These are phyloP conservation scores for Pseudorectes ferrugineus DNA, from an alignment of 2,113 vertebrate genomes.

Conservation along the genomic window DNA sequence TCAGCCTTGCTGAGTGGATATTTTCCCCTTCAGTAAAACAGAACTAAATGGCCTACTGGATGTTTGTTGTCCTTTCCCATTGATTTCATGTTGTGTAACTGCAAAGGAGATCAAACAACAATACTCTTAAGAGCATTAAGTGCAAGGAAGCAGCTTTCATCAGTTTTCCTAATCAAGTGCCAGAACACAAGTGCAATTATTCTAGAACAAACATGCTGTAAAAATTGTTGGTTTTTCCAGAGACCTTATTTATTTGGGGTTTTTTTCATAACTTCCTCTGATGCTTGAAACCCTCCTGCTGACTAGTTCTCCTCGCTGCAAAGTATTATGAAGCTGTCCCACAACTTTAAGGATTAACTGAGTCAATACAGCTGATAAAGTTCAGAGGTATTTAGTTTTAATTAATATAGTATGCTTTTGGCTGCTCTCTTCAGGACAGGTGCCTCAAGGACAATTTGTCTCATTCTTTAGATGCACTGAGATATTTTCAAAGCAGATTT, in stretches of 20 bases:
- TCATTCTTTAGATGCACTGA: not conserved
- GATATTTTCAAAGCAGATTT: not conserved
- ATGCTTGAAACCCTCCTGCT: not conserved
- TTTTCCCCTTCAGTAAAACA: not conserved
- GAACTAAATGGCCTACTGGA: not conserved
- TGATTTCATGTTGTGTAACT: conserved; percentile 48
- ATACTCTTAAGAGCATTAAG: conserved; percentile 43
- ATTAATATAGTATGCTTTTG: not conserved
- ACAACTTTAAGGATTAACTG: not conserved
- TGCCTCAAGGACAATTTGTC: not conserved
- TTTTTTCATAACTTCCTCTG: not conserved
- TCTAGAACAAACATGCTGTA: not conserved
- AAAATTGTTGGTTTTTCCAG: not conserved
- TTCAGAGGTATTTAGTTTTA: not conserved
- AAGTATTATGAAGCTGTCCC: not conserved
- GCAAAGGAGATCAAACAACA: conserved; percentile 40
- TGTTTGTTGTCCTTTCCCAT: not conserved
- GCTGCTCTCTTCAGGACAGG: not conserved
- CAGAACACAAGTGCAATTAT: not conserved
- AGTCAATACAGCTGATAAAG: not conserved
- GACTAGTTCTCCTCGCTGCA: not conserved
- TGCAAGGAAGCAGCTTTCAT: conserved; percentile 42
- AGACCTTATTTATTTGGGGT: not conserved
- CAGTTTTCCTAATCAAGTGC: not conserved
- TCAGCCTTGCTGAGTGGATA: not conserved